Evolutionary conservation across 2,888 invertebrate species (phyloP), one percentile per base, ranked within the genome.

Genomic region (Sinodicranocentrus sp.): DNA sequence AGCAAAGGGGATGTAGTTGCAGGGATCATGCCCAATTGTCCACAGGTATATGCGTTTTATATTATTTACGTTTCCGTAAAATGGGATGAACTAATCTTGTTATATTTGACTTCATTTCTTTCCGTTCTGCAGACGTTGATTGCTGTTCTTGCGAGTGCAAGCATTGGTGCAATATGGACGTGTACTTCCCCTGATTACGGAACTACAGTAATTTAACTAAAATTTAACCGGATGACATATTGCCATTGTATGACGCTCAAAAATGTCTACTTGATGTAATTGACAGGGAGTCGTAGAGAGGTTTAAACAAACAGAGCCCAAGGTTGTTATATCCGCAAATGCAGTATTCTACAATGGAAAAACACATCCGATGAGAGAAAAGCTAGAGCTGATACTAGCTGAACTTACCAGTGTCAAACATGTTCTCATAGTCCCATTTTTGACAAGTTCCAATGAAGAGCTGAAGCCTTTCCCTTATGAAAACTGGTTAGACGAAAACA

Each of bases 141-240:
- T 33, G 92, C 92, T 13, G 91, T 92, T 90, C 89, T 92, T 76
- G 92, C 92, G 13, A 90, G 92, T 5, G 90, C 92, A 0, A 91
- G 92, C 84, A 89, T 92, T 21, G 93, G 93, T 28, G 92, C 92
- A 1, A 90, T 92, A 0, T 93, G 92, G 92, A 92, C 92, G 70
- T 91, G 91, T 5, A 91, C 92, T 0, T 92, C 92, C 1, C 92
- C 92, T 1, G 92, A 92, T 88, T 92, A 92, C 89, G 92, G 92
- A 82, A 91, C 91, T 25, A 90, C 90, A 82, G 89, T 89, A 80
- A 26, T 72, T 21, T 33, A 15, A 0, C 39, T 39, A 26, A 33
- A 21, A 19, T 33, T 57, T 19, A 33, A 25, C n/a, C n/a, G n/a
- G n/a, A n/a, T n/a, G n/a, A n/a, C n/a, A n/a, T n/a, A n/a, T n/a